phyloP scores from a whole-genome alignment of 2,888 invertebrate species.

The Adineta ricciae region DNA sequence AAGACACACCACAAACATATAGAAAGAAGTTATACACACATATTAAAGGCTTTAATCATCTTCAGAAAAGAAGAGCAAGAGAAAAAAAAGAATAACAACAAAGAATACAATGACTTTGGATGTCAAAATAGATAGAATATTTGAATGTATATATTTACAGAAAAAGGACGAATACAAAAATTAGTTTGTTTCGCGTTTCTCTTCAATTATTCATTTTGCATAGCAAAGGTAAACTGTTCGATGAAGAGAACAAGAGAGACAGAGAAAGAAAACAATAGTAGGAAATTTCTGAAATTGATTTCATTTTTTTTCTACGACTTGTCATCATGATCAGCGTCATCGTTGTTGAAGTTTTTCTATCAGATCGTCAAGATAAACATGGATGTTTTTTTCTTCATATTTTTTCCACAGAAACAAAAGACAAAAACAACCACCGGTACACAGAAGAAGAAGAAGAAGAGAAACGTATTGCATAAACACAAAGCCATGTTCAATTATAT shows the following conservation, averaged over 20 bases:
- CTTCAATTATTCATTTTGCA: background rate
- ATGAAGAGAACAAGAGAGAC: background rate
- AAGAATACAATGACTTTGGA: background rate
- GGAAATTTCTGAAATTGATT: background rate
- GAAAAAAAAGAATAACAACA: background rate
- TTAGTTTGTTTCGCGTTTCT: background rate
- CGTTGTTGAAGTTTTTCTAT: background rate
- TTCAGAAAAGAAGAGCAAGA: background rate
- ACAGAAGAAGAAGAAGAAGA: background rate
- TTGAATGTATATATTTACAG: background rate
- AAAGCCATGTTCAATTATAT: background rate
- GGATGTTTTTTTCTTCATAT: background rate
- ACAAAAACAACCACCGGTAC: slow-evolving; percentile 13
- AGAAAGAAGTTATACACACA: background rate
- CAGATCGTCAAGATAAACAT: background rate
- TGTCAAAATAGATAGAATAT: slow-evolving; percentile 4
- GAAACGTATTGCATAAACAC: background rate
- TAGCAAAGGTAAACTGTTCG: background rate
- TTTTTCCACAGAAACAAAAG: background rate
- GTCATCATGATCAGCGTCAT: background rate
- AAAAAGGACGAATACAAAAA: background rate
- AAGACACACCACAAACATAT: background rate
- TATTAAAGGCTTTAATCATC: background rate
- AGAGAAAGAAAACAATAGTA: background rate
- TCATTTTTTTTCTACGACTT: background rate